Conservation (phyloP, 1,140 invertebrate genomes). For the Drosophila kanapiae region DNA sequence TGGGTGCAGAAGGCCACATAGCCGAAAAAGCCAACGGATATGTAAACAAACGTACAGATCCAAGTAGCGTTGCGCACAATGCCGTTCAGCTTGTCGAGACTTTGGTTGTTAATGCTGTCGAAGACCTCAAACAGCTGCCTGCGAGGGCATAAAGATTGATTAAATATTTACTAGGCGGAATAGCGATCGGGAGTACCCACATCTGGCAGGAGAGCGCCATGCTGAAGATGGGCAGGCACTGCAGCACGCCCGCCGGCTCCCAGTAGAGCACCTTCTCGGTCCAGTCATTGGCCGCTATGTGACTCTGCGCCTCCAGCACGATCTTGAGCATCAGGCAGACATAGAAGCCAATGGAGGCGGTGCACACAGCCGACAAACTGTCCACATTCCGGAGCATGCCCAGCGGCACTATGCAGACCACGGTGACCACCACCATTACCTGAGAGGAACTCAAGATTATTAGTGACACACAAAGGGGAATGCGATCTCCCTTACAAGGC, state of each 20-base stretch:
- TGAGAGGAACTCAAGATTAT: not conserved
- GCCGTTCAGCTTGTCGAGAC: constrained; percentile 94
- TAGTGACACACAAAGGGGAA: not conserved
- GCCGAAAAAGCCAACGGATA: constrained; percentile 96
- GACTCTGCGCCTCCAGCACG: constrained; percentile 90
- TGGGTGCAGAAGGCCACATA: constrained; percentile 96
- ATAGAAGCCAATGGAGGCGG: constrained; percentile 96
- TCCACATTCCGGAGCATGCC: constrained; percentile 96
- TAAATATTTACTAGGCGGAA: not conserved
- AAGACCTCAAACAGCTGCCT: constrained; percentile 98
- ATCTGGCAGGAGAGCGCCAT: constrained; percentile 98
- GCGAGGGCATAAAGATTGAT: constrained; percentile 25
- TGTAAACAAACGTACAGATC: constrained; percentile 95
- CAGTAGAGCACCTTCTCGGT: constrained; percentile 92
- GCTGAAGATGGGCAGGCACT: constrained; percentile 97
- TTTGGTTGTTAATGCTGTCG: constrained; percentile 94
- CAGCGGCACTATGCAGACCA: constrained; percentile 95
- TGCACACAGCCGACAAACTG: constrained; percentile 94
- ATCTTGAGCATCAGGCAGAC: constrained; percentile 95
- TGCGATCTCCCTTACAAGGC: constrained; percentile 13
- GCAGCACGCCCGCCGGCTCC: constrained; percentile 93
- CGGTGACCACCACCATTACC: constrained; percentile 87
- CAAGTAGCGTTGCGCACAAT: constrained; percentile 95
- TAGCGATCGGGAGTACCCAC: constrained; percentile 86
- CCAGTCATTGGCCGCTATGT: constrained; percentile 91